Base-by-base conservation (phyloP, 2,113 vertebrate genomes). In the Pontoporia blainvillei region DNA sequence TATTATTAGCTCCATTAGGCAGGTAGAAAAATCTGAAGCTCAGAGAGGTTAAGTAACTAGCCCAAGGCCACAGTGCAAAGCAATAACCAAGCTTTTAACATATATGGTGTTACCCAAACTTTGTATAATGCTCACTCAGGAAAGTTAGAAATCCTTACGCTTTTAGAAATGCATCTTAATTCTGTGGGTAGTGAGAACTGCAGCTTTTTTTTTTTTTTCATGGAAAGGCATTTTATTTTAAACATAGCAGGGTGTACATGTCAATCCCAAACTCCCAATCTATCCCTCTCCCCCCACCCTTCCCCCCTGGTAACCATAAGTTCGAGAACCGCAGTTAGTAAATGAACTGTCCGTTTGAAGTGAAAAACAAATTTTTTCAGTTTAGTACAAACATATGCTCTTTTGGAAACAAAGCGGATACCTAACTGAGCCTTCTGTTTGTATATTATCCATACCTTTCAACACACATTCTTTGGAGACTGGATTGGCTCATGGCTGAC, bases 391-490 rank as follows among this genome's bases (percentile, higher is more conserved):
- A 46, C 46, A 44, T 73, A 31, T n/a, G 36, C 4, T 78, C 57
- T 92, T 95, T 67, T 72, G 75, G 75, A 90, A 90, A 79, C 75
- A 96, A 81, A 94, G 36, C 34, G 67, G 83, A 87, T 25, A 67
- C 5, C 17, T 57, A 66, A 85, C 6, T 2, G 6, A 54, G 8
- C 57, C 41, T 34, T 73, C 20, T 73, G 18, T 41, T 66, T 84
- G 9, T 75, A 41, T 36, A 52, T 52, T 39, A 23, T 8, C 52
- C 9, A 46, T 8, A 75, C 46, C 27, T 3, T 85, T 57, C 46
- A 36, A 15, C 2, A 49, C 18, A 41, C 13, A 8, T 29, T 75
- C 64, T 76, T 57, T 69, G 61, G 57, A 87, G 73, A 62, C 0
- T 27, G 39, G 27, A n/a, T 23, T 49, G 81, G 61, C 91, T 66